Evolutionary conservation across 2,888 invertebrate genomes (phyloP).

Genomic region (Bedellia somnulentella): DNA sequence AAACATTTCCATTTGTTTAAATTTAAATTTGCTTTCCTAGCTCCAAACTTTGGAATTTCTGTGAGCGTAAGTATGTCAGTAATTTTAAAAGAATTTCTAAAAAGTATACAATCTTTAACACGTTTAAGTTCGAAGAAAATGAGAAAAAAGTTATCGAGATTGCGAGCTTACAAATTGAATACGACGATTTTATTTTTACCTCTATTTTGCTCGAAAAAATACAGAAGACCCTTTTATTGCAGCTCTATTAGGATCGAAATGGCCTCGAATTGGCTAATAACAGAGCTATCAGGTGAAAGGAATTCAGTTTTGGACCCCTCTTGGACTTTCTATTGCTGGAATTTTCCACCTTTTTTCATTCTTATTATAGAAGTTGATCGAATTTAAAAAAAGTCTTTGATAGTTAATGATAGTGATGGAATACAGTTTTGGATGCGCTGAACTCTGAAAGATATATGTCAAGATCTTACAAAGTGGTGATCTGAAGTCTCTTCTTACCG

Average conservation of each 20-base stretch:
- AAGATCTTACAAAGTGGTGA: no score
- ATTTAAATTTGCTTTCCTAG: no score
- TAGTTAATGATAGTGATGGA: no score
- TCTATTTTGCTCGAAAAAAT: conserved; percentile 46
- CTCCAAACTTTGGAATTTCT: no score
- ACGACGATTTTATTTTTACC: conserved; percentile 40
- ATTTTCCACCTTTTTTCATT: neutral
- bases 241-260: conserved; percentile 57
- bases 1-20: no score
- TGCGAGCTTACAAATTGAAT: conserved; percentile 36
- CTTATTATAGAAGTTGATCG: no score
- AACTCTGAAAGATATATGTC: no score
- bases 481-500: no score
- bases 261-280: conserved; percentile 58
- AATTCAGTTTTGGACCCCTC: conserved; percentile 36
- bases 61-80: no score
- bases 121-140: conserved; percentile 14
- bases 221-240: conserved; percentile 50
- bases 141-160: conserved; percentile 15
- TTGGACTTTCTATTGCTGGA: neutral
- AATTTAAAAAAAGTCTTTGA: no score
- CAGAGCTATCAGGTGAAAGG: conserved; percentile 59
- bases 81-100: no score
- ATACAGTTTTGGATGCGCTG: no score
- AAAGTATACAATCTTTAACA: conserved; percentile 4